Base-by-base conservation (phyloP, 2,888 invertebrate species). In the Xanthia togata region DNA sequence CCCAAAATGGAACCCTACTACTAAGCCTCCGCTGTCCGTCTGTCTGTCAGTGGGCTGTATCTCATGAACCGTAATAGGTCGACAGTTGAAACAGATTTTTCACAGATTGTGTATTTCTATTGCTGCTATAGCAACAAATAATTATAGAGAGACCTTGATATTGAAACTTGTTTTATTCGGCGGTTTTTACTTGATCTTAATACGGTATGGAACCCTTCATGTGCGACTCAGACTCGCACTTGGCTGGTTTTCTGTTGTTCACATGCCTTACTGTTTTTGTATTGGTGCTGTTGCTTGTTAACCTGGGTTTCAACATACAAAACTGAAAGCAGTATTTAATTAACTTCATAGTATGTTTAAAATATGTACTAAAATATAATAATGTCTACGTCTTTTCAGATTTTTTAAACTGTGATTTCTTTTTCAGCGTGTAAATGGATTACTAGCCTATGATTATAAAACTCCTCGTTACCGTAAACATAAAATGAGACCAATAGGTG, bases 401-500 rank as follows among this genome's bases (percentile, higher is more conserved):
- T 57, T 26, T 55, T 12, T 20, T 38, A 26, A 65, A 47, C 2
- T 35, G 4, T 44, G 9, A 11, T 44, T 31, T 41, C 4, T 57
- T 31, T 76, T 77, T 31, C 62, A 77, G 79, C 1, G 2, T 11
- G 6, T 26, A 14, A 20, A 41, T 5, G 79, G 53, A 26, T 44
- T 60, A 53, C 6, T 60, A 35, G 23, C 79, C 0, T 12, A 53
- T 0, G 1, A 3, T 38, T 23, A 38, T 44, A 8, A 23, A 0
- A 62, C 79, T 26, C 77, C 77, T 38, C 9, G 0, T 6, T 79
- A 77, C 17, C 4, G 38, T 44, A 69, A 3, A 73, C 35, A 3
- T 41, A 69, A 59, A 5, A 2, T 14, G 23, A 47, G 31, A 68
- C 38, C 57, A 50, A 41, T 70, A 20, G 81, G 35, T 3, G 0